Evolutionary conservation across 2,797 vertebrate genomes (phyloP), one percentile per base, ranked within the genome.

Genomic region (Apogon talboti): DNA sequence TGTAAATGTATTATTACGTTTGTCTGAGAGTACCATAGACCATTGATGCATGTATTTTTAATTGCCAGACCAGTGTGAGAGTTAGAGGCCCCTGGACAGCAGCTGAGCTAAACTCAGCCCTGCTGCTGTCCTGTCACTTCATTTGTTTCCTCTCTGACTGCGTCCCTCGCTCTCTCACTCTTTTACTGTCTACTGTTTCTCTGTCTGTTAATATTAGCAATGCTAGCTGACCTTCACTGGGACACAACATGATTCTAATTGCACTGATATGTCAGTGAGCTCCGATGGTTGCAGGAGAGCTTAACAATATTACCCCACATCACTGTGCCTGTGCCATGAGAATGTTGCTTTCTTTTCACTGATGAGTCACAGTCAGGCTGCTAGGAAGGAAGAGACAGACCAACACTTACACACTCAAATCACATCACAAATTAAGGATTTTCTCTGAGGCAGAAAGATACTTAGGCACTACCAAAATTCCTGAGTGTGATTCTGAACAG

Each of bases 21-120:
- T 63, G 74, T 73, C 76, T 68, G 64, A 84, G 82, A 75, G 87
- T 86, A 87, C 77, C 6, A 46, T 90, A 88, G 71, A 48, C 62
- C 84, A 85, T 58, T 86, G 90, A 89, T 92, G 91, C 92, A 87
- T 95, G 88, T 92, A 91, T 94, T 97, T 95, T 95, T 96, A 96
- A 96, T 96, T 96, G 90, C 85, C 56, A 50, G 67, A 66, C 61
- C 70, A 79, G 53, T 71, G 44, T 68, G 37, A 66, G 64, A 71
- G 63, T 78, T 87, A 6, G 76, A 70, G 59, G 74, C 81, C 74
- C 59, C 72, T 85, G 87, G 73, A 84, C 83, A 91, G 79, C 66
- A 75, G 74, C 88, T 83, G 85, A 68, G 73, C 87, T 79, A 82
- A 89, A 88, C 86, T 82, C 75, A 76, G 84, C 87, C 83, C 81